Base-by-base conservation (phyloP, 1,140 invertebrate genomes). In the Drosophila pectinifera region DNA sequence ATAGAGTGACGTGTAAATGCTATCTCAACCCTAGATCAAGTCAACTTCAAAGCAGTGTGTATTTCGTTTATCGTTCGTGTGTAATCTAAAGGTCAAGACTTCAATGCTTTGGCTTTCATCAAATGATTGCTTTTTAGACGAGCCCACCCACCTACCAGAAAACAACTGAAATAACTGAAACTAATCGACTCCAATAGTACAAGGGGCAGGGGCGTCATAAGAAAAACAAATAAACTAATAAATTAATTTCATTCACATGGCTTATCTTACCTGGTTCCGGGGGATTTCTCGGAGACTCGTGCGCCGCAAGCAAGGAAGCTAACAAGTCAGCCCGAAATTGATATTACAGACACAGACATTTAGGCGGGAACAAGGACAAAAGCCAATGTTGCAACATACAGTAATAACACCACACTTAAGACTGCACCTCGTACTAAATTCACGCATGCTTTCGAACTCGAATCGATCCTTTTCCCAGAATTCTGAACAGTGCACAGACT, bases 181-280 rank as follows among this genome's bases (percentile, higher is more conserved):
- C 42, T 45, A 41, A 62, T 65, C 41, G 42, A 16, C 31, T 8
- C 13, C 20, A 11, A 31, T 14, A 63, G 48, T 7, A 24, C n/a
- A 38, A 20, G 20, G 20, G n/a, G 22, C 10, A 31, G 28, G 14
- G 10, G 36, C 18, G 36, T 34, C 28, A 4, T 20, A 39, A 28
- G 45, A 14, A 61, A 45, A 61, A 4, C 10, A 38, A 59, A 26
- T 39, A 48, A 48, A 48, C 38, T 38, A 45, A 73, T 45, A 54
- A 38, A 62, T 45, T 34, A 38, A 49, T 62, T 41, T 22, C 14
- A 62, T 63, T 53, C 56, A 46, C 55, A 53, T 51, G 24, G 16
- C 70, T 64, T 55, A 49, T 74, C 72, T 74, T 74, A 74, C 72
- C 72, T 64, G 72, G 18, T 56, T 74, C 41, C 18, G 2, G 1